Conservation (phyloP, 2,888 invertebrate genomes). For the Phaedon cochleariae region DNA sequence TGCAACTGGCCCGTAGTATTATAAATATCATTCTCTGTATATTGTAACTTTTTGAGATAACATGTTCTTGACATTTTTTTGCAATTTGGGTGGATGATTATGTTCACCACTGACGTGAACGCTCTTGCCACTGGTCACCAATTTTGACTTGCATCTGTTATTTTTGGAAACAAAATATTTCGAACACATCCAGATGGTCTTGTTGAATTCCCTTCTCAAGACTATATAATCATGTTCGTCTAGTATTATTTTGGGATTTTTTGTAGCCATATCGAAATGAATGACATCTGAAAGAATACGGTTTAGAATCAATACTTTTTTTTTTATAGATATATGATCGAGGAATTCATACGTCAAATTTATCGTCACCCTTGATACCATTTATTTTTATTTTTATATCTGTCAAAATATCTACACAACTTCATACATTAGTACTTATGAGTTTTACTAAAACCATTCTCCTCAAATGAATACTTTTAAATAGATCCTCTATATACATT, state of each 20-base stretch:
- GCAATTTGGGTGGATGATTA: conserved; percentile 42
- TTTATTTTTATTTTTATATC: too few relatives aligned
- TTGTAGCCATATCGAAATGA: conserved; percentile 42
- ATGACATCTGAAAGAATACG: conserved; percentile 37
- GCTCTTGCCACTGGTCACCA: conserved; percentile 47
- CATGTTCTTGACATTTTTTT: conserved; percentile 37
- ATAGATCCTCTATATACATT: too few relatives aligned
- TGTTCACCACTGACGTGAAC: conserved; percentile 47
- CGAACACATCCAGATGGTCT: conserved; percentile 43
- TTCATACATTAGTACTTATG: too few relatives aligned
- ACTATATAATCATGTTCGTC: conserved; percentile 40
- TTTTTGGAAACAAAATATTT: conserved; percentile 40
- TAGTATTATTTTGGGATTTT: conserved; percentile 44
- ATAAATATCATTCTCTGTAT: conserved; percentile 14
- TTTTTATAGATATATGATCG: too few relatives aligned
- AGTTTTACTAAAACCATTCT: too few relatives aligned
- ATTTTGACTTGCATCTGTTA: conserved; percentile 46
- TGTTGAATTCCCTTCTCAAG: conserved; percentile 36
- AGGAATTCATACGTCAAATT: too few relatives aligned
- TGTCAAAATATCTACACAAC: too few relatives aligned
- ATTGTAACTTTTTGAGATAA: conserved; percentile 43
- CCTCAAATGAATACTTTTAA: too few relatives aligned
- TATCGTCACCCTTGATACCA: too few relatives aligned
- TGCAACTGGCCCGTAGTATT: not conserved
- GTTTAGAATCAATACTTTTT: not conserved